Base-by-base conservation (phyloP, 2,888 invertebrate species). In the Agrochola macilenta region DNA sequence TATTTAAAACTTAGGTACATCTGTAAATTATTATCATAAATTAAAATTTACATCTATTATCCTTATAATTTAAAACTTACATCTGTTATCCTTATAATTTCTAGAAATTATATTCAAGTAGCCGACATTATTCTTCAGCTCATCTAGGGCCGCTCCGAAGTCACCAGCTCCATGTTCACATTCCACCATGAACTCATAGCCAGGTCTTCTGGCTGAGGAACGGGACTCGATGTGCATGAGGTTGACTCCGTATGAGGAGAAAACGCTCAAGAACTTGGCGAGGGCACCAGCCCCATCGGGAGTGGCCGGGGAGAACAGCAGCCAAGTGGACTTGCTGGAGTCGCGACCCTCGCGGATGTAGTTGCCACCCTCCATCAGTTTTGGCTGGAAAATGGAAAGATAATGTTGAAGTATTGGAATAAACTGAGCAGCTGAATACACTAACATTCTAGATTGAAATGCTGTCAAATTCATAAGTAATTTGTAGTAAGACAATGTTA, bases 121-220 rank as follows among this genome's bases (percentile, higher is more conserved):
- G 81, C 97, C 97, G 76, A 98, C 98, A 74, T 97, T 97, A 4
- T 97, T 93, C 85, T 97, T 97, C 61, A 99, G 95, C 66, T 98
- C 98, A 43, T 98, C 98, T 30, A 99, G 97, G 0, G 98, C 98
- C 0, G 95, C 97, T 8, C 98, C 98, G 65, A 99, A 96, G 81
- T 98, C 97, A 0, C 98, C 98, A 0, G 97, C 96, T 0, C 96
- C 96, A 30, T 98, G 98, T 81, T 99, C 98, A 90, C 99, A 99
- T 92, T 99, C 99, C 54, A 99, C 98, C 97, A 99, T 99, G 94
- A 99, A 99, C 95, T 99, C 99, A 91, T 99, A 99, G 43, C 98
- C 98, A 23, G 97, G 97, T 58, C 97, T 97, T 80, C 99, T 97
- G 70, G 98, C 97, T 0, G 99, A 99, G 1, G 99, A 99, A 8